Evolutionary conservation across 2,113 vertebrate species (phyloP), one percentile per base, ranked within the genome.

Genomic region (Anhinga anhinga): DNA sequence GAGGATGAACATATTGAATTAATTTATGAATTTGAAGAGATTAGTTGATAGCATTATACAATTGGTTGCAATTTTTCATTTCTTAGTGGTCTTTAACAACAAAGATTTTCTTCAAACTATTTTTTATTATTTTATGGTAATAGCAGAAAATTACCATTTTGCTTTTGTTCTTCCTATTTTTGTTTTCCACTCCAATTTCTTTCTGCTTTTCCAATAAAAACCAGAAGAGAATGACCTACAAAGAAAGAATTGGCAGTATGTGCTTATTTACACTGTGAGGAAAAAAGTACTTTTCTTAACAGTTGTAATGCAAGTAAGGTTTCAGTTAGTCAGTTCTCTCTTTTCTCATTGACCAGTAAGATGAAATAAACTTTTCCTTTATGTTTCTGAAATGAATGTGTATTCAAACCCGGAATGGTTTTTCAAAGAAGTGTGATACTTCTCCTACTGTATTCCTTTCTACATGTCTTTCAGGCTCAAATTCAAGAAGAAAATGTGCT

Each of bases 21-120:
- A 91, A 90, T 93, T 91, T 93, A 93, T 85, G 66, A 91, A 40
- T 91, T 49, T 91, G 84, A 86, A 78, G 40, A 90, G 42, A 88
- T 88, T 70, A 91, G 52, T 45, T 71, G 38, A 27, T 92, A 65
- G 69, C 38, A 82, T 77, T 79, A 79, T 44, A 74, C 23, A 82
- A 26, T 61, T 92, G 40, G 22, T 83, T 72, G 45, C 61, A 86
- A 53, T 95, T 90, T 96, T 96, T 94, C 40, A 56, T 91, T 89
- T 94, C 63, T 61, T 89, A 81, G n/a, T 90, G 53, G 20, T 77
- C 74, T 90, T 94, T 92, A 90, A 73, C 7, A 88, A 23, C 5
- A 72, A 47, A 59, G 59, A 59, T 61, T 88, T 82, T 81, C 84
- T 93, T 73, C n/a, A 82, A 92, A 58, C 14, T 67, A 23, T 80